Conservation (phyloP, 2,113 vertebrate species). For the Trematocara variabile region DNA sequence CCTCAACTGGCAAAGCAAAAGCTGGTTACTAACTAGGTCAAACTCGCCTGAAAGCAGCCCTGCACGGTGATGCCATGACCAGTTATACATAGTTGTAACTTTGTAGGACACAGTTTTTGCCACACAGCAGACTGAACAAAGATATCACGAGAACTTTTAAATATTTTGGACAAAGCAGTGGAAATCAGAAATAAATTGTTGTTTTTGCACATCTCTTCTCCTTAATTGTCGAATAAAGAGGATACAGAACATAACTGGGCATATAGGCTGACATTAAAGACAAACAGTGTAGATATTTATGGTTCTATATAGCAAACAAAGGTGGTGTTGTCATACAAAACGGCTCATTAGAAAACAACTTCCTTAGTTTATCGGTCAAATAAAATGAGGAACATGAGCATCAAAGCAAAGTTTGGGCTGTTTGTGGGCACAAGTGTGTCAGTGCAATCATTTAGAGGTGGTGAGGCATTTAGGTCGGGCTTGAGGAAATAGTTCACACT, state of each 20-base stretch:
- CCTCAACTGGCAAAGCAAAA: neutral
- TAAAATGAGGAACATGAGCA: neutral
- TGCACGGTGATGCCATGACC: neutral
- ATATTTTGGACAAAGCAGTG: neutral
- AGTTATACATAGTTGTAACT: neutral
- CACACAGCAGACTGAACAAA: neutral
- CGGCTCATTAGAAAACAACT: neutral
- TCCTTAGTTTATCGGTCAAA: neutral
- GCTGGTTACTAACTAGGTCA: constrained; percentile 21
- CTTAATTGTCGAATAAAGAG: neutral
- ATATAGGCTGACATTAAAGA: neutral
- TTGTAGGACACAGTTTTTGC: neutral
- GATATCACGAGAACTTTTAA: neutral
- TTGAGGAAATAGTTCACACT: neutral
- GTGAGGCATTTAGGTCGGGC: neutral
- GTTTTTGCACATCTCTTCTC: neutral
- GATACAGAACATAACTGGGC: neutral
- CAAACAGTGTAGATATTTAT: neutral
- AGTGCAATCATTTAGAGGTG: neutral
- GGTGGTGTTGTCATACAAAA: neutral
- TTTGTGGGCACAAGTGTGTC: neutral
- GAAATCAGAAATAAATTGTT: neutral
- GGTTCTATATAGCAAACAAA: neutral
- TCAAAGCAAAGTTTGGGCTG: neutral
- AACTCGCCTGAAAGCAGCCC: neutral